phyloP scores from a whole-genome alignment of 2,113 vertebrate species.

The Numenius arquata region DNA sequence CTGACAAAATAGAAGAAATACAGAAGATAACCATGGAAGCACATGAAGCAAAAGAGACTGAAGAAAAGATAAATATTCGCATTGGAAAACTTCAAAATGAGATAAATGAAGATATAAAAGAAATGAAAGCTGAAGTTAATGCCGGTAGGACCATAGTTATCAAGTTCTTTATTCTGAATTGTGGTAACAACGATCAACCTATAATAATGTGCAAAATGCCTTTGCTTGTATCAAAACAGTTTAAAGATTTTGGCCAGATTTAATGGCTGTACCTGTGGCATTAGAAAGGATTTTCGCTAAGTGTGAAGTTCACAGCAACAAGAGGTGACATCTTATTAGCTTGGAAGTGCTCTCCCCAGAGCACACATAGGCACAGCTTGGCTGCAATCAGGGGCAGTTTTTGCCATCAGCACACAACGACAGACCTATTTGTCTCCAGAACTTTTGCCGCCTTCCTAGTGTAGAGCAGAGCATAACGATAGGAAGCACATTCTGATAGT shows the following conservation, averaged over 20 bases:
- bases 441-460: not conserved
- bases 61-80: constrained; percentile 72
- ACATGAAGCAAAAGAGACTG: constrained; percentile 60
- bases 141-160: constrained; percentile 67
- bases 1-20: constrained; percentile 74
- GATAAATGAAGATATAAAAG: constrained; percentile 75
- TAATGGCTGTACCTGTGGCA: not conserved
- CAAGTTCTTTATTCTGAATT: not conserved
- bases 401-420: not conserved
- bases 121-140: constrained; percentile 77
- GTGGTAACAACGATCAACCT: not conserved
- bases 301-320: not conserved
- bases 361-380: not conserved
- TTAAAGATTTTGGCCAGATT: not conserved
- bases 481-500: not conserved
- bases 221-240: not conserved
- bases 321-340: not conserved
- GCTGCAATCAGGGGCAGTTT: fast-evolving
- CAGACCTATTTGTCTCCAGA: not conserved
- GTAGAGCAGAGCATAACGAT: not conserved
- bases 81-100: constrained; percentile 74
- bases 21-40: constrained; percentile 68
- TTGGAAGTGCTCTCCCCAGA: not conserved
- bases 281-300: not conserved
- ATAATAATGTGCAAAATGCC: not conserved